Percentiles rank a stretch among this genome's conserved stretches.
Evolutionary conservation across 1,140 invertebrate genomes (phyloP).

Genomic region (Drosophila sp.): DNA sequence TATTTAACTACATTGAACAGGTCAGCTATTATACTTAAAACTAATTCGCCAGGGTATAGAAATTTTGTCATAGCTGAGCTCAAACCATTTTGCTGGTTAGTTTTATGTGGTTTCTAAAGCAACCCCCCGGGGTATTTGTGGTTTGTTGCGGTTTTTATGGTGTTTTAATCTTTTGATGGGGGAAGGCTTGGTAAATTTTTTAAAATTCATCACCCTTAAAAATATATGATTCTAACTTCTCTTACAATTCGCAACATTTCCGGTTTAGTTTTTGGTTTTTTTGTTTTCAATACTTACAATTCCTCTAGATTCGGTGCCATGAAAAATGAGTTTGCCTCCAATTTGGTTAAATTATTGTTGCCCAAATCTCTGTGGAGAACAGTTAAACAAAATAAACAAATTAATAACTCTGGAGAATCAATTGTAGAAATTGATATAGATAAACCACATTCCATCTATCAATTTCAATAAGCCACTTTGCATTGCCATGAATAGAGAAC

Average conservation of each 20-base stretch:
- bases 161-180: background rate
- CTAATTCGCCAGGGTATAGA: slow-evolving; percentile 21
- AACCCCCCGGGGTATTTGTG: slow-evolving; percentile 8
- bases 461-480: slow-evolving; percentile 58
- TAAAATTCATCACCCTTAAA: too few relatives aligned
- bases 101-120: slow-evolving; percentile 44
- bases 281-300: slow-evolving; percentile 83
- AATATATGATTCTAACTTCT: background rate
- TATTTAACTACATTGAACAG: too few relatives aligned
- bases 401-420: slow-evolving; percentile 49
- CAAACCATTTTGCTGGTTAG: slow-evolving; percentile 21
- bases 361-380: slow-evolving; percentile 72
- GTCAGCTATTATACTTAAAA: background rate
- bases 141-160: slow-evolving; percentile 7
- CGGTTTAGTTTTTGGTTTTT: background rate
- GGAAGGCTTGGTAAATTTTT: slow-evolving; percentile 3
- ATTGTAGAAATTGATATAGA: slow-evolving; percentile 33
- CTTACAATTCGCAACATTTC: too few relatives aligned
- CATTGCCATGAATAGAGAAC: slow-evolving; percentile 53
- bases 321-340: slow-evolving; percentile 83
- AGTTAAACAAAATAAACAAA: slow-evolving; percentile 50
- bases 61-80: background rate
- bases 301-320: slow-evolving; percentile 83
- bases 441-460: slow-evolving; percentile 54
- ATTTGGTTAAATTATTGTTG: slow-evolving; percentile 84